Evolutionary conservation across 2,797 vertebrate genomes (phyloP), one percentile per base, ranked within the genome.

Genomic region (Acipenser oxyrinchus): DNA sequence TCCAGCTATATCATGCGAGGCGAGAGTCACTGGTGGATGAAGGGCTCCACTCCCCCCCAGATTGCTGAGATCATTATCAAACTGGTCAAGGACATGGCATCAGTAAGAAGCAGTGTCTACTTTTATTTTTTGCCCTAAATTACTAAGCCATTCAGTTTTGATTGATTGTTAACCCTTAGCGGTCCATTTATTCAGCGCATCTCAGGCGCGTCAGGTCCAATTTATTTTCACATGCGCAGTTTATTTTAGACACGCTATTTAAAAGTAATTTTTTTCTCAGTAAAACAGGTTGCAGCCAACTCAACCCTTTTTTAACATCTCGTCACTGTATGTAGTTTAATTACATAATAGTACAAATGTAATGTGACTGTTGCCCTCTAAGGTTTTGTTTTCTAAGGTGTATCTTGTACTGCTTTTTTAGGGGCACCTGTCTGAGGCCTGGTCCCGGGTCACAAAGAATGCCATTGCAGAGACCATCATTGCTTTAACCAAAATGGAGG

Each of bases 1-100:
- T 63, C 65, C 75, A 99, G 96, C 79, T 99, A 98, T 67, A 94
- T 96, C 73, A 91, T 96, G 51, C 89, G 95, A 82, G 96, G 97
- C 58, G 95, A 99, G 88, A 98, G 94, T 81, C 96, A 99, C 75
- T 99, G 97, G 97, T 99, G 97, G 97, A 96, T 99, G 95, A 99
- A 99, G 75, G 97, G 97, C 63, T 99, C 96, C 70, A 99, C 96
- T 60, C 97, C 96, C 63, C 93, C 96, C 1, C 97, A 99, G 80
- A 99, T 99, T 70, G 93, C 97, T 62, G 97, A 99, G 81, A 99
- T 99, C 80, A 99, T 99, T 81, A 98, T 99, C 82, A 99, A 98
- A 78, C 88, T 99, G 70, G 89, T 99, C 66, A 99, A 99, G 87
- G 97, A 99, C 80, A 99, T 99, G 97, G 97, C 97, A 67, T 94